Evolutionary conservation across 2,113 vertebrate species (phyloP).

Genomic region (Uropsilus gracilis): DNA sequence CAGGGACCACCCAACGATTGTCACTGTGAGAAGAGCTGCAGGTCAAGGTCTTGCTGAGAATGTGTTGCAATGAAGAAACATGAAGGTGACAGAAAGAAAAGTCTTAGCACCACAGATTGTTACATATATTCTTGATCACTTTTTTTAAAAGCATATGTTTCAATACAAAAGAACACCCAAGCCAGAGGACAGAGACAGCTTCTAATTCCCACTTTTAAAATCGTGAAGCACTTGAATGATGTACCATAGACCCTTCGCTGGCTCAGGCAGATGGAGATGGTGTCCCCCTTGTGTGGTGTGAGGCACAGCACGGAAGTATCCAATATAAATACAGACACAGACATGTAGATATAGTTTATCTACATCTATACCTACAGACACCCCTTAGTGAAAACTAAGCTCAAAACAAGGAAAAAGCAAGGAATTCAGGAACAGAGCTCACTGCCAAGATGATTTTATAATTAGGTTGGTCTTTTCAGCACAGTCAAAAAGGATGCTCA

Average conservation of each 20-base stretch:
- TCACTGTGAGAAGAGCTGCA: background rate
- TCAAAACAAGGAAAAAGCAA: background rate
- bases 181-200: background rate
- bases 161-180: background rate
- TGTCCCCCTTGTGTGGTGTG: background rate
- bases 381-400: background rate
- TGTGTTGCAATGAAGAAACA: background rate
- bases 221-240: background rate
- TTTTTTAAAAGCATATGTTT: conserved; percentile 11
- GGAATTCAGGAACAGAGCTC: background rate
- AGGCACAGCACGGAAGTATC: too few relatives aligned
- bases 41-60: background rate
- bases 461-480: conserved; percentile 1
- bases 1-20: background rate
- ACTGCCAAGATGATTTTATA: background rate
- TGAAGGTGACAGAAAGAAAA: background rate
- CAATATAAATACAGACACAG: background rate
- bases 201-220: background rate
- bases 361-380: too few relatives aligned
- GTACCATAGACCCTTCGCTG: background rate
- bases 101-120: background rate
- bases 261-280: background rate
- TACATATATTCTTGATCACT: conserved; percentile 21
- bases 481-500: background rate
- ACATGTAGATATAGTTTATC: background rate